A percentile compares a stretch with the other conserved stretches of the same genome.
Conservation (phyloP, 23 tunicate genomes). For the Phallusia fumigata region DNA sequence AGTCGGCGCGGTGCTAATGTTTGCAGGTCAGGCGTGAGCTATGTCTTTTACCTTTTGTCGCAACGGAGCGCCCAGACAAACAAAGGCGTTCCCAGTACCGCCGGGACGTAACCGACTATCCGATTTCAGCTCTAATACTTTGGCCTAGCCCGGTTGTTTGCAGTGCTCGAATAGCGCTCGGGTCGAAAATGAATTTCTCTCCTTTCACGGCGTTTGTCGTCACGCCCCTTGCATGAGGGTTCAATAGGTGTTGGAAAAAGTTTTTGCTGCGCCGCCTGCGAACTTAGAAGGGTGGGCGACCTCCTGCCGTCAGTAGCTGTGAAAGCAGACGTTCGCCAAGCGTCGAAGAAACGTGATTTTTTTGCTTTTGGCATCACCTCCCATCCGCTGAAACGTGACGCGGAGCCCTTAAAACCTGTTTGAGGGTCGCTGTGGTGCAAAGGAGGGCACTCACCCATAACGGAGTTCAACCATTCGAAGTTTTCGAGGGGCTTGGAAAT, state of each 20-base stretch:
- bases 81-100: slow-evolving; percentile 17
- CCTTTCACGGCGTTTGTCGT: not conserved
- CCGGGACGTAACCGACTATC: slow-evolving; percentile 6
- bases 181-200: not conserved
- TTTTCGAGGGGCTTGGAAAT: slow-evolving; percentile 6
- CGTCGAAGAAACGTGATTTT: not conserved
- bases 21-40: not conserved
- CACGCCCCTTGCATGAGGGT: not conserved
- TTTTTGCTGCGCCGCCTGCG: not conserved
- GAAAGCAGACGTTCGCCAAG: not conserved
- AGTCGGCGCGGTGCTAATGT: not conserved
- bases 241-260: not conserved
- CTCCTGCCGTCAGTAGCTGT: not conserved
- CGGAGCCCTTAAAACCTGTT: not conserved
- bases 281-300: not conserved
- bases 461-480: not conserved
- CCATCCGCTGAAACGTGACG: not conserved
- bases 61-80: slow-evolving; percentile 18
- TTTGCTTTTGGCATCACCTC: not conserved
- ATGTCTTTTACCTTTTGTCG: not conserved
- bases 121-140: not conserved
- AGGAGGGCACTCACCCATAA: not conserved
- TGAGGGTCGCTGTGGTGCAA: slow-evolving; percentile 5
- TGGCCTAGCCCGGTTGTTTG: not conserved
- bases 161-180: not conserved